Evolutionary conservation across 1,140 invertebrate genomes (phyloP), one percentile per base, ranked within the genome.

Genomic region (Oryctes rhinoceros): DNA sequence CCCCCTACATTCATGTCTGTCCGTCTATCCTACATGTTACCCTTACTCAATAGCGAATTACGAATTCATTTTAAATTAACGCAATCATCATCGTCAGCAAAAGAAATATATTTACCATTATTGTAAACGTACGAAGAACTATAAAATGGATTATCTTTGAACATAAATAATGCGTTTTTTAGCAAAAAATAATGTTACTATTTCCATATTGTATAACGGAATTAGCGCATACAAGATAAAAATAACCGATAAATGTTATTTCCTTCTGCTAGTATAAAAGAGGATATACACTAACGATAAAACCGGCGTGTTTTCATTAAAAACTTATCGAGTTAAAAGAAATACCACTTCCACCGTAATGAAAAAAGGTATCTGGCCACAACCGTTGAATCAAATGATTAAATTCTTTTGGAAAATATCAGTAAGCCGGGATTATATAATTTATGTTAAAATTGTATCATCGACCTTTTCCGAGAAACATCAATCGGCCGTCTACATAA

Each of bases 221-320:
- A 71, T 71, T 11, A 18, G 35, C 65, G 65, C 65, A 71, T 37
- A 35, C 6, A 71, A 35, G 65, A 71, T 71, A 71, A 71, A 71
- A 71, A 71, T 71, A 71, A 71, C 65, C 35, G 65, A 71, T 71
- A 71, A 71, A 71, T 71, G 65, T 71, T 71, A 71, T 71, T 71
- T 71, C 65, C 65, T 71, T 71, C 65, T 71, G 65, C 65, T 71
- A 71, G 20, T 24, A 71, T 71, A 71, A 71, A 71, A 71, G 35
- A 71, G 65, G 65, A 71, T 71, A 71, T 71, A 71, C 65, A 71
- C 10, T 71, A 71, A 71, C 65, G 65, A 71, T 71, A 71, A 71
- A 71, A 71, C 65, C 35, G 65, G 35, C 65, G 20, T 71, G 65
- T 71, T 71, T 71, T 71, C 65, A 71, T 71, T 71, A 71, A 71